phyloP scores from a whole-genome alignment of 2,113 vertebrate species.

The Pachycephala philippinensis region DNA sequence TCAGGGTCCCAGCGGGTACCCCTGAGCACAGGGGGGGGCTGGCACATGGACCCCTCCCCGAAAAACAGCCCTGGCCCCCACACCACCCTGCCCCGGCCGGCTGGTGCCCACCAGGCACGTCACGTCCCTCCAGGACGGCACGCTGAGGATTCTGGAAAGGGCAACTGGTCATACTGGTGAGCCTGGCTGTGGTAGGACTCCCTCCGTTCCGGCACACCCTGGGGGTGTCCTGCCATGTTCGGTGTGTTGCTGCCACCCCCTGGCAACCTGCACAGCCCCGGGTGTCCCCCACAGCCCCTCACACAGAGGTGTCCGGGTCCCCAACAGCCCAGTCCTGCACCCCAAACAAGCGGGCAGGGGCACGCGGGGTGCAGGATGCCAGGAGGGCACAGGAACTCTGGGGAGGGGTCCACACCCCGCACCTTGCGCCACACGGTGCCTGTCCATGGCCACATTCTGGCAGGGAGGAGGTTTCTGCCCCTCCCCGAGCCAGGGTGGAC shows the following conservation, averaged over 20 bases:
- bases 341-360: not conserved
- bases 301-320: too few relatives aligned
- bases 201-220: not conserved
- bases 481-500: not conserved
- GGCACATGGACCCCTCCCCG: rapidly evolving
- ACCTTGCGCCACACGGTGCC: not conserved
- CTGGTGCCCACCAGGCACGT: not conserved
- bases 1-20: not conserved
- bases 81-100: rapidly evolving
- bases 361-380: not conserved
- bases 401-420: too few relatives aligned
- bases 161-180: not conserved
- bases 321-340: not conserved
- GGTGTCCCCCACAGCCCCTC: not conserved
- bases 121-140: not conserved
- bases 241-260: conserved; percentile 22
- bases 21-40: rapidly evolving
- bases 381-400: too few relatives aligned
- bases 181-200: not conserved
- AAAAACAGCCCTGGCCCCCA: not conserved
- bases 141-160: not conserved
- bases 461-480: not conserved
- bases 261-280: not conserved
- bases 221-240: not conserved
- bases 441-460: too few relatives aligned